Conservation (phyloP, 1,140 invertebrate species). For the Lepidotrigona ventralis region DNA sequence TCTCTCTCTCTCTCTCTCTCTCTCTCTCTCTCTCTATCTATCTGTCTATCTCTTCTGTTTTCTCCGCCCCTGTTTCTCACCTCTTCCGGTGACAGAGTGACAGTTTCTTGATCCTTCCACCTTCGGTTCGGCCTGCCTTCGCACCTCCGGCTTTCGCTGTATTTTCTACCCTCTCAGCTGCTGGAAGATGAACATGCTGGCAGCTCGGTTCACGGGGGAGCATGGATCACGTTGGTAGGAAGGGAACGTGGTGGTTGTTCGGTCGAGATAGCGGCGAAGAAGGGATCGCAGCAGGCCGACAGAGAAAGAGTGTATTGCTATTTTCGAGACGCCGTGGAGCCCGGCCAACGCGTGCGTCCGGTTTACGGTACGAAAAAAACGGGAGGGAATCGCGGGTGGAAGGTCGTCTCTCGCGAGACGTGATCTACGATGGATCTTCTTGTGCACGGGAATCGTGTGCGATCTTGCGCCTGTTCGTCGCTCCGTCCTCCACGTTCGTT, state of each 20-base stretch:
- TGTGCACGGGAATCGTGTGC: background rate
- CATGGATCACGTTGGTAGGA: conserved; percentile 6
- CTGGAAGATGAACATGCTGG: background rate
- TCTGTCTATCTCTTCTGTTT: background rate
- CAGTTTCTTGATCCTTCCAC: background rate
- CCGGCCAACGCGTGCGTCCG: conserved; percentile 57
- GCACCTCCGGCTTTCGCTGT: background rate
- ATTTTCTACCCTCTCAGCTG: background rate
- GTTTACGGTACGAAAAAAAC: conserved; percentile 33
- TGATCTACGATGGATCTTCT: conserved; percentile 27
- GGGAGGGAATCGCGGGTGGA: conserved; percentile 37
- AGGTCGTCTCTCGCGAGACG: conserved; percentile 25
- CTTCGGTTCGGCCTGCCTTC: background rate
- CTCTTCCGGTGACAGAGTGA: background rate
- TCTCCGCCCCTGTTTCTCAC: too few species aligned
- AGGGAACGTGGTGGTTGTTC: conserved; percentile 11
- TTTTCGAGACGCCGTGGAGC: conserved; percentile 63
- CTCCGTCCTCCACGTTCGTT: background rate
- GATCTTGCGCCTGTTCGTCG: background rate
- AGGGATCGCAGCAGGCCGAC: conserved; percentile 14
- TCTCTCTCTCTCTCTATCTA: background rate
- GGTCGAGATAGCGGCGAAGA: conserved; percentile 31
- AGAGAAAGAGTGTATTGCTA: conserved; percentile 56
- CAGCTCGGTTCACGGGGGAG: background rate
- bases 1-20: background rate